Base-by-base conservation (phyloP, 2,888 invertebrate species). In the Subacronicta megacephala region DNA sequence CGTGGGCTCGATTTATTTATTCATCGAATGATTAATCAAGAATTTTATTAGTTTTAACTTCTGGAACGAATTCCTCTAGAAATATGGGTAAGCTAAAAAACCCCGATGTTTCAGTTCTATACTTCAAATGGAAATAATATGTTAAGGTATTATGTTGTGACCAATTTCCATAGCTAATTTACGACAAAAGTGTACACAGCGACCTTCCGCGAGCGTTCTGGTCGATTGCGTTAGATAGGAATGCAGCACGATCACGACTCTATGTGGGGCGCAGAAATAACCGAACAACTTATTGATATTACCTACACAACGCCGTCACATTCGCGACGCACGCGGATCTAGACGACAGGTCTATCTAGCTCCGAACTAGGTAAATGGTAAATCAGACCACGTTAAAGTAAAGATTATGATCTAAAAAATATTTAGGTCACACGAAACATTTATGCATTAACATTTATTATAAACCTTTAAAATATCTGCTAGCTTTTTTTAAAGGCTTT, bases 201-300 rank as follows among this genome's bases (percentile, higher is more conserved):
- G 87, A 85, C 89, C 90, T 89, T 87, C 85, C 83, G 77, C 71
- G 60, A 71, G 75, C 51, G 80, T 78, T 81, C 80, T 78, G 77
- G 81, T 76, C 80, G 82, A 84, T 89, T 89, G 88, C 88, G 89
- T 89, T 83, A 82, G 78, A 58, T 61, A 69, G 88, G 92, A 90
- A 92, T 91, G 91, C 87, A 77, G 83, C 64, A 73, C 73, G 84
- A 83, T 87, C 88, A 90, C 90, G 90, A 88, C 80, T 66, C 59
- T 59, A 75, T 85, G 84, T 87, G 79, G 85, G 87, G 77, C 84
- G 79, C 76, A 80, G 77, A 80, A 83, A 80, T 77, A 80, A 77
- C 69, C 63, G 70, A 72, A 72, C 70, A 65, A 75, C 72, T 76
- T 77, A 75, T 78, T 79, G 69, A 77, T 74, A 79, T 71, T 76